Percentiles rank a stretch among this genome's conserved stretches.
Conservation (phyloP, 1,140 invertebrate species). For the Venturia canescens region DNA sequence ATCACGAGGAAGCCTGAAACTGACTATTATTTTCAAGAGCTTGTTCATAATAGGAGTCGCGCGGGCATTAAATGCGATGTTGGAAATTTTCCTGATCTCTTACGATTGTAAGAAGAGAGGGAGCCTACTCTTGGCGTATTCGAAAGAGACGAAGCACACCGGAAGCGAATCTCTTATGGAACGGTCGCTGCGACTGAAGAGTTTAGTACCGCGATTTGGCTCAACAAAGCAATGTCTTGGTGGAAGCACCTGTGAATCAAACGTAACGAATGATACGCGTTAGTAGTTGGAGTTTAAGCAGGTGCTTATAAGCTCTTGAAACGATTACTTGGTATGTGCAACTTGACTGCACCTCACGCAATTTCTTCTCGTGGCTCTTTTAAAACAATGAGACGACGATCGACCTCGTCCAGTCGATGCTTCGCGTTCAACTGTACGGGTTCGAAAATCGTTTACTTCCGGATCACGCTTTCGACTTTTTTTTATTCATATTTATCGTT, state of each 20-base stretch:
- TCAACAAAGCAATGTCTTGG: too few species aligned
- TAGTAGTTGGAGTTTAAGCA: neutral
- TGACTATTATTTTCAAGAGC: constrained; percentile 24
- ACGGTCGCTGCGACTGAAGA: neutral
- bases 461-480: neutral
- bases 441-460: constrained; percentile 21
- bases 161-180: constrained; percentile 37
- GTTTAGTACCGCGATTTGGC: neutral
- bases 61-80: too few species aligned
- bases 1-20: neutral
- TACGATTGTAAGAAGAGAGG: neutral
- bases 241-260: constrained; percentile 2
- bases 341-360: constrained; percentile 47
- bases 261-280: neutral
- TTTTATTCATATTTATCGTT: neutral
- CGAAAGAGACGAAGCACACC: constrained; percentile 17
- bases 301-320: constrained; percentile 48
- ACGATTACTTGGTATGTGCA: constrained; percentile 56
- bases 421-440: too few species aligned
- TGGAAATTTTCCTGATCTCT: too few species aligned
- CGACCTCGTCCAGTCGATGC: neutral
- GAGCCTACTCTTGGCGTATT: neutral
- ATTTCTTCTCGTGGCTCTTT: constrained; percentile 60
- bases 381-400: constrained; percentile 70
- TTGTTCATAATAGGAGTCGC: neutral